Conservation (phyloP, 2,113 vertebrate genomes). For the Rhineura floridana region DNA sequence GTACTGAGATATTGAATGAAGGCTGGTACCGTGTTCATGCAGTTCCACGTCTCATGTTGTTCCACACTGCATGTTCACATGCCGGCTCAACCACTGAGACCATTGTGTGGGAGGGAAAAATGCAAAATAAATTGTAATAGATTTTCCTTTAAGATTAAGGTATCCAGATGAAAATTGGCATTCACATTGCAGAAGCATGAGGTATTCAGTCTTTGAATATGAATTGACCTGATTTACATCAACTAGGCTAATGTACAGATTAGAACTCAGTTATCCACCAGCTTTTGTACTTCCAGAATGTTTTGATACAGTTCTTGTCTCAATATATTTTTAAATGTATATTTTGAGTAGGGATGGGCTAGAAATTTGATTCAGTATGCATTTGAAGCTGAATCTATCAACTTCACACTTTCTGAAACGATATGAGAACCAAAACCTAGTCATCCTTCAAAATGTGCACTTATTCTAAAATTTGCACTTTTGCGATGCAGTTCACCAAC, state of each 20-base stretch:
- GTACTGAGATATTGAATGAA: background rate
- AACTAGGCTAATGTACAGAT: background rate
- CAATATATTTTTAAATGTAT: background rate
- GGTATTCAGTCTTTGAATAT: background rate
- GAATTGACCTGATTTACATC: background rate
- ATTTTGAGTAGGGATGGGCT: no score
- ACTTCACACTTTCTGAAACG: no score
- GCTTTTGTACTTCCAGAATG: background rate
- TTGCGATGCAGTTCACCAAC: no score
- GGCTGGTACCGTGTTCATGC: background rate
- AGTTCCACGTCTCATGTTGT: background rate
- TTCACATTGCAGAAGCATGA: background rate
- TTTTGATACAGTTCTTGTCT: background rate
- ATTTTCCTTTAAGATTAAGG: background rate
- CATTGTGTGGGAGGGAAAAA: background rate
- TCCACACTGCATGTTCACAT: background rate
- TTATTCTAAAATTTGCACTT: no score
- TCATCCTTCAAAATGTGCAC: no score
- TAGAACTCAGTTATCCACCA: background rate
- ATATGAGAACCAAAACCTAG: no score
- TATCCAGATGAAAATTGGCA: background rate
- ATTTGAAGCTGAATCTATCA: no score
- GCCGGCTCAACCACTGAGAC: background rate
- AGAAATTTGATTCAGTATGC: no score
- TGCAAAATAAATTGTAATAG: background rate